phyloP scores from a whole-genome alignment of 2,113 vertebrate genomes.

The Tor tambroides region DNA sequence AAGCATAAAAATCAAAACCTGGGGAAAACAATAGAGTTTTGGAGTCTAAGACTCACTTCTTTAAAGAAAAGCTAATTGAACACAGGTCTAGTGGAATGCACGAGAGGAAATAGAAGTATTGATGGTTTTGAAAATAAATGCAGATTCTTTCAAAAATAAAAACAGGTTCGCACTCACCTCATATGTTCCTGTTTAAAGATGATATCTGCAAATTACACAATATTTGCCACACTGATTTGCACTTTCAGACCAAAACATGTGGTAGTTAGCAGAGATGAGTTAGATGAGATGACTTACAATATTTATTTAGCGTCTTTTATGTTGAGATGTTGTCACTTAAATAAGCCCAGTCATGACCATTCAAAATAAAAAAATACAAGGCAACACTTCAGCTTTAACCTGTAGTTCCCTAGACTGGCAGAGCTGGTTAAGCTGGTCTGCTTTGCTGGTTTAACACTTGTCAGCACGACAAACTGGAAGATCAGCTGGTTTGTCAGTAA shows the following conservation, averaged over 20 bases:
- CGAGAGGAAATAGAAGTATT: not conserved
- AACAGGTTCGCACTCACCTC: not conserved
- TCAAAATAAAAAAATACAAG: not conserved
- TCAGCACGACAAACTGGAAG: not conserved
- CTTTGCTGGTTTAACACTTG: not conserved
- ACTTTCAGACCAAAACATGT: not conserved
- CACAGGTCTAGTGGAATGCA: not conserved
- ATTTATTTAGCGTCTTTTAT: not conserved
- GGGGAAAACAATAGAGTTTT: slow-evolving; percentile 11
- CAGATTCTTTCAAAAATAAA: not conserved
- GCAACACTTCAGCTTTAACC: not conserved
- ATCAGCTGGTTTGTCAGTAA: not conserved
- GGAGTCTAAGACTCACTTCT: not conserved
- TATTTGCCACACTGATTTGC: not conserved
- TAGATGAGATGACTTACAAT: too few relatives aligned
- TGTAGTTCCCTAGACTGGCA: not conserved
- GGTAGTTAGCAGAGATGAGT: not conserved
- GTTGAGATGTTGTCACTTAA: not conserved
- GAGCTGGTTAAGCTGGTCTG: not conserved
- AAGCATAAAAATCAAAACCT: not conserved
- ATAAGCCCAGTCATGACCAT: not conserved
- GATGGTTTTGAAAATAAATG: not conserved
- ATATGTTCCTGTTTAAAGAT: not conserved
- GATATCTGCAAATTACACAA: not conserved
- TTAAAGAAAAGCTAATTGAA: not conserved